Conservation (phyloP, 2,113 vertebrate species). For the Arvicanthis niloticus region DNA sequence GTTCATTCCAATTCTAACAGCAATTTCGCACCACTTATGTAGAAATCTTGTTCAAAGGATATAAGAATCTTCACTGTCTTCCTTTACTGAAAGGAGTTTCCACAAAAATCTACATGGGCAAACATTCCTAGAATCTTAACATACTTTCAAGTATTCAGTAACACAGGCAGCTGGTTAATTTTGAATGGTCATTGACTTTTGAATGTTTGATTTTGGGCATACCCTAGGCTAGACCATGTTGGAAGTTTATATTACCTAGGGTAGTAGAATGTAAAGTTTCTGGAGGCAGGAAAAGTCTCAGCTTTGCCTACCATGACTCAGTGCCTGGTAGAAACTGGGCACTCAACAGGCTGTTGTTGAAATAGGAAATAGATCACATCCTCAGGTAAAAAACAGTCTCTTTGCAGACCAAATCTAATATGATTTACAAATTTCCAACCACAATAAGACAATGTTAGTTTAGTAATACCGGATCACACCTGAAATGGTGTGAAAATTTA, state of each 20-base stretch:
- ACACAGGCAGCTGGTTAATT: not conserved
- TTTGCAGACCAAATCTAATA: not conserved
- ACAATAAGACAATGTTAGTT: not conserved
- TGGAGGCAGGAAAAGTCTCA: not conserved
- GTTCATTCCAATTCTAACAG: slow-evolving; percentile 20
- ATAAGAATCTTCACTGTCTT: not conserved
- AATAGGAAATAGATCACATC: not conserved
- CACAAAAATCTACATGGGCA: not conserved
- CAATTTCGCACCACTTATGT: not conserved
- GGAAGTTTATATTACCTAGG: not conserved
- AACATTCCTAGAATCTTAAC: not conserved
- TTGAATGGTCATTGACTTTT: not conserved
- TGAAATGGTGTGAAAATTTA: not conserved
- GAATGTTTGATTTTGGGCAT: not conserved
- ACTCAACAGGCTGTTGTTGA: not conserved
- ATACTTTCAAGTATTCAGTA: not conserved
- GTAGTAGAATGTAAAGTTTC: not conserved
- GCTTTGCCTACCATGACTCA: not conserved
- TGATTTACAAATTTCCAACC: not conserved
- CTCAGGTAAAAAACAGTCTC: not conserved
- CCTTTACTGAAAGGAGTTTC: not conserved
- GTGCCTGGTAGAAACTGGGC: not conserved
- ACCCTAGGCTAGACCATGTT: not conserved
- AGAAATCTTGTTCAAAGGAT: not conserved
- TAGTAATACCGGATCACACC: not conserved